A percentile compares a stretch with the other conserved stretches of the same genome.
phyloP scores from a whole-genome alignment of 2,113 vertebrate genomes.

The Trinectes maculatus region DNA sequence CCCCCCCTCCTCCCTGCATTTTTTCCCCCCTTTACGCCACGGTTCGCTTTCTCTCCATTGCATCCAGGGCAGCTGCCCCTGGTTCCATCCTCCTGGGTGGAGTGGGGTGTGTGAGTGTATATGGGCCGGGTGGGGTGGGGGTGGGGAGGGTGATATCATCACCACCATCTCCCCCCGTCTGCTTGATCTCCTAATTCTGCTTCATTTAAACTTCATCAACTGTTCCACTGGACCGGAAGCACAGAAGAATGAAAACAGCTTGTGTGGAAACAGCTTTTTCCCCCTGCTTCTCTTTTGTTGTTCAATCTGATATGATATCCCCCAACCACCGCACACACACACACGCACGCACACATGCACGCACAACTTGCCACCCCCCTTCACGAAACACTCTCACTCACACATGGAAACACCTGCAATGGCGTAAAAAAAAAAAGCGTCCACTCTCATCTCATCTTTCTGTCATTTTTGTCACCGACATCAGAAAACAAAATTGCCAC shows the following conservation, averaged over 20 bases:
- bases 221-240: slow-evolving; percentile 99
- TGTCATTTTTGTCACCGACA: neutral
- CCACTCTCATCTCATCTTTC: neutral
- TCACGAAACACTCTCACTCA: slow-evolving; percentile 1
- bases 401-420: slow-evolving; percentile 8
- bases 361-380: too few species aligned
- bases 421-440: slow-evolving; percentile 9
- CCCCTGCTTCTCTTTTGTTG: slow-evolving; percentile 75
- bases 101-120: slow-evolving; percentile 73
- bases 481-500: too few species aligned
- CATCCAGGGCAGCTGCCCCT: slow-evolving; percentile 81
- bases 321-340: slow-evolving; percentile 39
- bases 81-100: slow-evolving; percentile 77
- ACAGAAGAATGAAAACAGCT: slow-evolving; percentile 86
- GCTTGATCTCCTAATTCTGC: slow-evolving; percentile 99
- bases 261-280: slow-evolving; percentile 74
- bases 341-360: neutral
- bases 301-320: slow-evolving; percentile 81
- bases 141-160: slow-evolving; percentile 73
- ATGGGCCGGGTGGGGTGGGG: too few species aligned
- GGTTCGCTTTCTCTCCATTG: slow-evolving; percentile 74
- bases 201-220: slow-evolving; percentile 99
- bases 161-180: slow-evolving; percentile 81
- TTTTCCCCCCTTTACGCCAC: slow-evolving; percentile 11
- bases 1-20: neutral